phyloP scores from a whole-genome alignment of 2,888 invertebrate species.

The Trachelus tabidus region DNA sequence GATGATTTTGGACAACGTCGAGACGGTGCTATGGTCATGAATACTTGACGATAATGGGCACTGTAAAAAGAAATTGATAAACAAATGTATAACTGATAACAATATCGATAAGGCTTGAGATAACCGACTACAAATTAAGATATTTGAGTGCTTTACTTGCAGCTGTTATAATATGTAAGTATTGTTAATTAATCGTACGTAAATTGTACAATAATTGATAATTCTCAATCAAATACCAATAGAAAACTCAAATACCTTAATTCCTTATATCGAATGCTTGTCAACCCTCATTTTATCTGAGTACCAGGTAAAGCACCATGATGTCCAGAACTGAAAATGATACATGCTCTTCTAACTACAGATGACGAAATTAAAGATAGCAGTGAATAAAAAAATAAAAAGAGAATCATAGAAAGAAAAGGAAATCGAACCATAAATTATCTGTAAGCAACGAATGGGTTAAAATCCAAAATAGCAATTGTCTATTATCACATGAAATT shows the following conservation, averaged over 20 bases:
- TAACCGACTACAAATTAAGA: slow-evolving; percentile 27
- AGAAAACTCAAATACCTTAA: slow-evolving; percentile 37
- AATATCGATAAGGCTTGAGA: slow-evolving; percentile 1
- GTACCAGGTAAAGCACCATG: slow-evolving; percentile 59
- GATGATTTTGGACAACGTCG: neutral
- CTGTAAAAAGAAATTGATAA: slow-evolving; percentile 46
- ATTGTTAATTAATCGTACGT: neutral
- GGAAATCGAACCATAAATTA: neutral
- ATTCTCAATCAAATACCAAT: neutral
- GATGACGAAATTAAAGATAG: neutral
- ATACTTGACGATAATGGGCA: slow-evolving; percentile 52
- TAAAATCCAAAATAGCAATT: neutral
- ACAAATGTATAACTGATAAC: slow-evolving; percentile 14
- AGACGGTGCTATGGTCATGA: slow-evolving; percentile 37
- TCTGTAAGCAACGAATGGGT: slow-evolving; percentile 10
- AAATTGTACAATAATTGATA: neutral
- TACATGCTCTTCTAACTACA: slow-evolving; percentile 36
- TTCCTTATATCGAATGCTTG: slow-evolving; percentile 33
- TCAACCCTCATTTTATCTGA: slow-evolving; percentile 48
- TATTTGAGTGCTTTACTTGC: slow-evolving; percentile 29
- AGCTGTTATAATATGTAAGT: neutral
- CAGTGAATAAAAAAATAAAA: neutral
- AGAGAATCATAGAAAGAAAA: neutral
- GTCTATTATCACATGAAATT: too few species aligned
- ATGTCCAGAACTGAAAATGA: slow-evolving; percentile 60